phyloP scores from a whole-genome alignment of 1,140 invertebrate genomes.

The Pissodes strobi region DNA sequence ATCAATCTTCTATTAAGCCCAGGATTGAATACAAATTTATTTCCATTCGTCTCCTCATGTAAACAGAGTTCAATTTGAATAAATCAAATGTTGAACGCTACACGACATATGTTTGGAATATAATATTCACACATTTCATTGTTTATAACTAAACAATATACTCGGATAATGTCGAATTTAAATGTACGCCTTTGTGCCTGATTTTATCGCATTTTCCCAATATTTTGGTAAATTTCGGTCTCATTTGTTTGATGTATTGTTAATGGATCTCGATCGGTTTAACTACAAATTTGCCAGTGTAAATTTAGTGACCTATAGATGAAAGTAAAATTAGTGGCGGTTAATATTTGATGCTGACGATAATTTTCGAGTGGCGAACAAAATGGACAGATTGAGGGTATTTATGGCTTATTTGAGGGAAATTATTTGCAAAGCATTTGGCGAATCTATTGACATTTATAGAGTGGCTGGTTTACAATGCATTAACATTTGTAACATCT shows the following conservation, averaged over 20 bases:
- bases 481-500: no score
- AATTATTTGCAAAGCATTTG: slow-evolving; percentile 17
- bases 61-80: neutral
- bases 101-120: slow-evolving; percentile 11
- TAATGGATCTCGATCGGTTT: slow-evolving; percentile 25
- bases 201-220: slow-evolving; percentile 18
- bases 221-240: slow-evolving; percentile 29
- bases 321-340: slow-evolving; percentile 31
- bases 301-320: slow-evolving; percentile 25
- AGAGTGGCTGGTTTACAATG: neutral
- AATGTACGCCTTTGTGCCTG: neutral
- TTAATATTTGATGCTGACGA: slow-evolving; percentile 30
- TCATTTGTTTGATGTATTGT: slow-evolving; percentile 33
- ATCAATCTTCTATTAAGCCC: no score
- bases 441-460: slow-evolving; percentile 11
- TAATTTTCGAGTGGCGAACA: slow-evolving; percentile 29
- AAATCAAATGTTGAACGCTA: slow-evolving; percentile 6
- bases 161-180: slow-evolving; percentile 8
- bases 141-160: slow-evolving; percentile 29
- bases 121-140: slow-evolving; percentile 17
- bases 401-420: slow-evolving; percentile 27
- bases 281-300: slow-evolving; percentile 31
- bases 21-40: no score
- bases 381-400: slow-evolving; percentile 29
- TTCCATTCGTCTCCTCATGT: no score